Percentiles rank a stretch among this genome's conserved stretches.
These are phyloP conservation scores for Rhingia rostrata DNA, from an alignment of 2,888 invertebrate species.

Conservation along the genomic window DNA sequence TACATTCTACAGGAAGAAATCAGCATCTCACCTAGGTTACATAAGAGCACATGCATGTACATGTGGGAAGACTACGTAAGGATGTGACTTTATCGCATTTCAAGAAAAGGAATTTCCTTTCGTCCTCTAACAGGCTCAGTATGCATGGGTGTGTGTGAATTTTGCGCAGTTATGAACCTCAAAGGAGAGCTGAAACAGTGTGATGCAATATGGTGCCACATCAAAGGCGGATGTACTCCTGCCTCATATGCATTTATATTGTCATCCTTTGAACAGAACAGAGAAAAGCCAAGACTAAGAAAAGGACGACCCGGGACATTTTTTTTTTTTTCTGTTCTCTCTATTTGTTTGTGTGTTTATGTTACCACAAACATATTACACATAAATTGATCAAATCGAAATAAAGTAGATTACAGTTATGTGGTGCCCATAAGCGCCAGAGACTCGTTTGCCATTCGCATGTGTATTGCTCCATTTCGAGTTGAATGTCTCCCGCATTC, in stretches of 20 bases:
- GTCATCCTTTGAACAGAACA: slow-evolving; percentile 60
- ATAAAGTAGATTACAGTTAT: slow-evolving; percentile 28
- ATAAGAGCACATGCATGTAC: neutral
- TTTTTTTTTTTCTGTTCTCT: too few relatives aligned
- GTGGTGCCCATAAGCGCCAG: slow-evolving; percentile 38
- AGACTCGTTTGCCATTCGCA: neutral
- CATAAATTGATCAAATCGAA: slow-evolving; percentile 57
- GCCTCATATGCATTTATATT: slow-evolving; percentile 74
- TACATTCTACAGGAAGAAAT: slow-evolving; percentile 52
- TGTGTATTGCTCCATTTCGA: slow-evolving; percentile 26
- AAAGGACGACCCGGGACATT: slow-evolving; percentile 3
- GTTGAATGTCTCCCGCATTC: slow-evolving; percentile 35
- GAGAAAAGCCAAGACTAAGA: neutral
- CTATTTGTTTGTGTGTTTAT: too few relatives aligned
- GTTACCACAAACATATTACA: slow-evolving; percentile 22
- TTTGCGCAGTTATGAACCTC: slow-evolving; percentile 43
- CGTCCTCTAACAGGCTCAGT: neutral
- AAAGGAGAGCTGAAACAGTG: slow-evolving; percentile 49
- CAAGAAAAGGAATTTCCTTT: slow-evolving; percentile 58
- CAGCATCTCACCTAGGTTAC: slow-evolving; percentile 50
- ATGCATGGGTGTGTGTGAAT: neutral
- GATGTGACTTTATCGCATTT: slow-evolving; percentile 70
- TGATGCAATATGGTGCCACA: slow-evolving; percentile 59
- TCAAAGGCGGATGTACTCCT: slow-evolving; percentile 61
- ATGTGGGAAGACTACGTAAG: slow-evolving; percentile 1